These are phyloP conservation scores for Pherbina coryleti DNA, from an alignment of 2,888 invertebrate species.

Conservation along the genomic window DNA sequence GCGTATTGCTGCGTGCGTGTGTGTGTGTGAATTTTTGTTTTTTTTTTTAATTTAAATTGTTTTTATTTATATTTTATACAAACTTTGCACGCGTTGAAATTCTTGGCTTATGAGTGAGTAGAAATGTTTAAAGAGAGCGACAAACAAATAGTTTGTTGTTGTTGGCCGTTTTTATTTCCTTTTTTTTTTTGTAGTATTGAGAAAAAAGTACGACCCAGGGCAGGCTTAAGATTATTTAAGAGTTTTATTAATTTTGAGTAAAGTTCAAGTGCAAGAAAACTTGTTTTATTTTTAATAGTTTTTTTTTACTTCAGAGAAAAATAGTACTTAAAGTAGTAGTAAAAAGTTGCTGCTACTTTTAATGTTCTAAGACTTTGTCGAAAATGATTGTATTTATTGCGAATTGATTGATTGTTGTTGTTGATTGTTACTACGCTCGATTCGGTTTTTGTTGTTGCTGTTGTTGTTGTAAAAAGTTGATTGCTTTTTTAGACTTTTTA, in stretches of 20 bases:
- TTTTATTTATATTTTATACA: background rate
- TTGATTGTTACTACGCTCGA: background rate
- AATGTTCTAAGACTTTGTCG: background rate
- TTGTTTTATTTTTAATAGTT: background rate
- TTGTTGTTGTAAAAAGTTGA: background rate
- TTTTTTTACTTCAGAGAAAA: background rate
- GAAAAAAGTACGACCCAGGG: background rate
- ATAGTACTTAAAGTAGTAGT: background rate
- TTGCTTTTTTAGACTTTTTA: too few species aligned
- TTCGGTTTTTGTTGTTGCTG: background rate
- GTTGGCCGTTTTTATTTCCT: background rate
- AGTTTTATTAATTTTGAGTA: background rate
- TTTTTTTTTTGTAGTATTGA: background rate
- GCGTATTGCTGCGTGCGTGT: conserved; percentile 27
- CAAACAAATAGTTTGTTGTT: background rate
- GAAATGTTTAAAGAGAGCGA: background rate
- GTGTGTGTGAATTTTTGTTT: conserved; percentile 22
- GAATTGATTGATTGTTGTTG: background rate
- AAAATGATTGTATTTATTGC: conserved; percentile 10
- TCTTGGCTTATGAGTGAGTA: conserved; percentile 8
- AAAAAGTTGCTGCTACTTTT: background rate
- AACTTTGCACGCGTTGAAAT: conserved; percentile 23
- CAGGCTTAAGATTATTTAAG: background rate
- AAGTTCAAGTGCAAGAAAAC: background rate
- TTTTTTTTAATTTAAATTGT: background rate